Conservation (phyloP, 2,797 vertebrate genomes). For the Acropternis orthonyx region DNA sequence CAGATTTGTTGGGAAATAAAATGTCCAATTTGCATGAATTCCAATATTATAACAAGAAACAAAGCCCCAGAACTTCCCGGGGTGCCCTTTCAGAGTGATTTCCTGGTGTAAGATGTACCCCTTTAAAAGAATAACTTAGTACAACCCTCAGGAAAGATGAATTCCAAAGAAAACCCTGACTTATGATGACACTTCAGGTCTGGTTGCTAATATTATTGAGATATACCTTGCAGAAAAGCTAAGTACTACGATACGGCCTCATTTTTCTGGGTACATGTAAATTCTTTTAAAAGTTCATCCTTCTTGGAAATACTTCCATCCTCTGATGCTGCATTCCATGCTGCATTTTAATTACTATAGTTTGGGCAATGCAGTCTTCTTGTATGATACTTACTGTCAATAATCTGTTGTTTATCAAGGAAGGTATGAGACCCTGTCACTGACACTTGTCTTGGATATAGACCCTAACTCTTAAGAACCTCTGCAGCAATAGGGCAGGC, state of each 20-base stretch:
- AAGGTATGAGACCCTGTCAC: not conserved
- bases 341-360: not conserved
- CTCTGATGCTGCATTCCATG: rapidly evolving
- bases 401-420: not conserved
- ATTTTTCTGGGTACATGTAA: not conserved
- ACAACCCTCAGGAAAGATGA: not conserved
- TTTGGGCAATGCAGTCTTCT: not conserved
- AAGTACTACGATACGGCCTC: not conserved
- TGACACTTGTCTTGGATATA: not conserved
- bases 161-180: not conserved
- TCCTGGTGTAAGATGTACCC: not conserved
- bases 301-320: not conserved
- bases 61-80: not conserved
- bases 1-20: not conserved
- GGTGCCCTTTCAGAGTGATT: not conserved
- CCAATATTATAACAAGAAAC: not conserved
- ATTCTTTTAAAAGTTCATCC: not conserved
- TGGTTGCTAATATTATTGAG: not conserved
- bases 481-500: not conserved
- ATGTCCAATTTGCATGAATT: not conserved
- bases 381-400: not conserved
- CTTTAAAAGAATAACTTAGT: not conserved
- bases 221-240: not conserved
- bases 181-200: not conserved
- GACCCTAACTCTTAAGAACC: not conserved